Evolutionary conservation across 2,888 invertebrate species (phyloP), one percentile per base, ranked within the genome.

Genomic region (Elysia crispata): DNA sequence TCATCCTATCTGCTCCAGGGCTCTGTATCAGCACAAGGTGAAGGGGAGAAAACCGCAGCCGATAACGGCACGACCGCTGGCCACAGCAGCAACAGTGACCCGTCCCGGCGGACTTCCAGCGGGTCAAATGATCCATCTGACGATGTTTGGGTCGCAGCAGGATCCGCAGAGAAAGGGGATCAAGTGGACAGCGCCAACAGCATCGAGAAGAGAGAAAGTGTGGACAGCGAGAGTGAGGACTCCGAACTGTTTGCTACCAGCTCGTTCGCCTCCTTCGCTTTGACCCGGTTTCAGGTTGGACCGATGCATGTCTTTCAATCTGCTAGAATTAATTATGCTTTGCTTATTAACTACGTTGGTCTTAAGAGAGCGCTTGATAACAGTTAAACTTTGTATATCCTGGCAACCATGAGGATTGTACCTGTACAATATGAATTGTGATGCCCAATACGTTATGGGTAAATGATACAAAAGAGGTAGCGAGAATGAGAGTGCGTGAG

Each of bases 241-340:
- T 15, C 60, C 31, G 60, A 60, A n/a, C 25, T 76, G n/a, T 64
- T 74, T 3, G 81, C 83, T 28, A 86, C 87, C 25, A 41, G 41
- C 41, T 86, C 84, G 69, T 89, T 89, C 85, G 84, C 87, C 1
- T 70, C 79, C 30, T 89, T 88, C 76, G 89, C 88, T 6, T 86
- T 86, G 74, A 85, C 85, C 6, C 83, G 82, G 72, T 89, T 89
- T 80, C 85, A 86, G 73, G 79, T 85, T 49, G 11, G n/a, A n/a
- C n/a, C n/a, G n/a, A n/a, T n/a, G n/a, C n/a, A n/a, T n/a, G n/a
- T n/a, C n/a, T n/a, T n/a, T n/a, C n/a, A n/a, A n/a, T n/a, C n/a
- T n/a, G n/a, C n/a, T n/a, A n/a, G n/a, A n/a, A n/a, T n/a, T n/a
- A n/a, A n/a, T n/a, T n/a, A n/a, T n/a, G n/a, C n/a, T n/a, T n/a